Percentiles rank a stretch among this genome's conserved stretches.
These are phyloP conservation scores for Xerus rutilus DNA, from an alignment of 2,797 vertebrate genomes.

Conservation along the genomic window DNA sequence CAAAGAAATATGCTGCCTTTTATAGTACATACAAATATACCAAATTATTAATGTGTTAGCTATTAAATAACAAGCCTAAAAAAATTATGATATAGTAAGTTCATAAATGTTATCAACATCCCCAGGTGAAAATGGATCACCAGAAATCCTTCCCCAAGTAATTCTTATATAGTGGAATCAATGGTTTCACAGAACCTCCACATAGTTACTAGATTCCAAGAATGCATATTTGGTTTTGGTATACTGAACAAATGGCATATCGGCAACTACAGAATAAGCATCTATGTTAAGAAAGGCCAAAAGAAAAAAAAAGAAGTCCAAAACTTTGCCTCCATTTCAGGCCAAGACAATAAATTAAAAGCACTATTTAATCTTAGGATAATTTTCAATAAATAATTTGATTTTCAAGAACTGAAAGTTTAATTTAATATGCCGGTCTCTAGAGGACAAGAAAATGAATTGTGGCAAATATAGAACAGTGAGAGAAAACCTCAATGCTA, in stretches of 20 bases:
- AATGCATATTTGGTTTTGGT: background rate
- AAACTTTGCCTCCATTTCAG: background rate
- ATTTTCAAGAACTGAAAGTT: background rate
- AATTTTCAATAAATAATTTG: background rate
- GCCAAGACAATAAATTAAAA: background rate
- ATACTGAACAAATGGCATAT: background rate
- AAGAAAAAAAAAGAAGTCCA: background rate
- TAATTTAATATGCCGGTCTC: background rate
- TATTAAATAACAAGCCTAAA: background rate
- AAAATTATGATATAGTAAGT: background rate
- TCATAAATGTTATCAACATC: background rate
- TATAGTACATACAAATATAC: background rate
- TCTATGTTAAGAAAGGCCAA: background rate
- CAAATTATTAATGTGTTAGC: background rate
- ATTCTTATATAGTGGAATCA: background rate
- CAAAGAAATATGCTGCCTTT: background rate
- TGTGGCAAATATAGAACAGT: background rate
- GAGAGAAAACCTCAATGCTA: background rate
- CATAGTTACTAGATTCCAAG: background rate
- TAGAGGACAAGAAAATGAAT: background rate
- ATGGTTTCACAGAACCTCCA: background rate
- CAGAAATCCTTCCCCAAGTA: background rate
- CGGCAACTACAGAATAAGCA: background rate
- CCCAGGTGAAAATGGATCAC: background rate
- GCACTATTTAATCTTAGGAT: background rate